These are phyloP conservation scores for Trachythela sp. DNA, from an alignment of 64 coral and sea anemone genomes.

Conservation along the genomic window DNA sequence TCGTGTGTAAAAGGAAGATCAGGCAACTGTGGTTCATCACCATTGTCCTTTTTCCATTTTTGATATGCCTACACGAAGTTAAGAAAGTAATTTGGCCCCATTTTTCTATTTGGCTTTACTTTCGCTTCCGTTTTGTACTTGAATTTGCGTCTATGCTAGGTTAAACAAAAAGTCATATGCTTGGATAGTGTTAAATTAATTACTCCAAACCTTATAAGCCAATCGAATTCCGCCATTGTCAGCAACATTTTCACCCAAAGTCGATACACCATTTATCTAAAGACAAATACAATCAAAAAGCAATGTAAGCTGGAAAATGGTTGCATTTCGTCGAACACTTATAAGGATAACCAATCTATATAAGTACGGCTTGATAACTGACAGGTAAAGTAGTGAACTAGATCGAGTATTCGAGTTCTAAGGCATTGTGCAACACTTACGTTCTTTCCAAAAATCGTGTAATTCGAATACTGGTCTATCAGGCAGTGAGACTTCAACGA, in stretches of 20 bases:
- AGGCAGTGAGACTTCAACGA: background rate
- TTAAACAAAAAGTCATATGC: background rate
- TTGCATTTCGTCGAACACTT: too few relatives aligned
- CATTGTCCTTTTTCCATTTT: background rate
- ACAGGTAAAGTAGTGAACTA: background rate
- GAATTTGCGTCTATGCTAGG: too few relatives aligned
- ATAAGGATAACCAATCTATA: background rate
- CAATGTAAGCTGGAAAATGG: background rate
- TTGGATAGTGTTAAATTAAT: background rate
- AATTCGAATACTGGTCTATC: background rate
- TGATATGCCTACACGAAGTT: background rate
- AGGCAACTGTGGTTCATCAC: background rate
- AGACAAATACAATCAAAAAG: background rate
- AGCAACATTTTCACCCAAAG: conserved; percentile 5
- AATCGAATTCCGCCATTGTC: background rate
- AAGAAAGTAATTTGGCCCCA: background rate
- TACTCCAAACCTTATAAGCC: background rate
- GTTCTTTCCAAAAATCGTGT: background rate
- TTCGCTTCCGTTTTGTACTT: background rate
- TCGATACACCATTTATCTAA: background rate
- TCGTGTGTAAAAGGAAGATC: background rate
- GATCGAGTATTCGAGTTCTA: too few relatives aligned
- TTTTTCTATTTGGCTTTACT: background rate
- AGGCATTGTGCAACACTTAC: too few relatives aligned
- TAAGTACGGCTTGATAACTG: background rate